Evolutionary conservation across 1,140 invertebrate genomes (phyloP).

Genomic region (Drosophila pseudoobscura): DNA sequence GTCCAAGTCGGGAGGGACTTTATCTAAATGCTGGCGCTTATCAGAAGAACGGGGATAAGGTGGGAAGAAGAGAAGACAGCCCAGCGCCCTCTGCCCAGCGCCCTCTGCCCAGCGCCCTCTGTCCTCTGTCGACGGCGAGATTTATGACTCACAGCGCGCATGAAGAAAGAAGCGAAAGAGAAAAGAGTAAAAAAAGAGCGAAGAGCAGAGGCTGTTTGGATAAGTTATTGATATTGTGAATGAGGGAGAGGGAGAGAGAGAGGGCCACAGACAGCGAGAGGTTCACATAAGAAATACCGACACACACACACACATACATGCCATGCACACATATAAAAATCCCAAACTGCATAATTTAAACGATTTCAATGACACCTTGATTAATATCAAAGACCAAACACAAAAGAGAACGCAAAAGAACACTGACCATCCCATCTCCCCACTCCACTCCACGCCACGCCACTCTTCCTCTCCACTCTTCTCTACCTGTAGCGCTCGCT

Average conservation of each 20-base stretch:
- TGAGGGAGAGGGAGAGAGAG: not conserved
- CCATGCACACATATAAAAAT: constrained; percentile 31
- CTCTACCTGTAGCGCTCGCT: constrained; percentile 14
- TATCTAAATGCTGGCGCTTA: constrained; percentile 78
- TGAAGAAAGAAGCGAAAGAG: constrained; percentile 19
- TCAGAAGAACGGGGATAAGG: constrained; percentile 40
- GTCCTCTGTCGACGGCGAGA: too few relatives aligned
- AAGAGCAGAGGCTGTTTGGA: constrained; percentile 27
- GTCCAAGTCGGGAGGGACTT: constrained; percentile 30
- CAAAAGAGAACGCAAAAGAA: constrained; percentile 40
- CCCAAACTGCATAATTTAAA: constrained; percentile 80
- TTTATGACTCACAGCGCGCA: too few relatives aligned
- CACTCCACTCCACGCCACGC: too few relatives aligned
- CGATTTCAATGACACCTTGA: constrained; percentile 83
- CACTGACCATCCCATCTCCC: constrained; percentile 43
- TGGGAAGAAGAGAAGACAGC: constrained; percentile 15
- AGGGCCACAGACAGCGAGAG: constrained; percentile 36
- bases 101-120: too few relatives aligned
- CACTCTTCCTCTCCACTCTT: not conserved
- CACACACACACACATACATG: constrained; percentile 12
- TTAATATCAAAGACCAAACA: constrained; percentile 78
- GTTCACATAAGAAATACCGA: constrained; percentile 69
- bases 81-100: too few relatives aligned
- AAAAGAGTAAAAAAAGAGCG: constrained; percentile 32
- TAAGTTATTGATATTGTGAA: not conserved